A percentile compares a stretch with the other conserved stretches of the same genome.
These are phyloP conservation scores for Echinops telfairi DNA, from an alignment of 2,113 vertebrate genomes.

Conservation along the genomic window DNA sequence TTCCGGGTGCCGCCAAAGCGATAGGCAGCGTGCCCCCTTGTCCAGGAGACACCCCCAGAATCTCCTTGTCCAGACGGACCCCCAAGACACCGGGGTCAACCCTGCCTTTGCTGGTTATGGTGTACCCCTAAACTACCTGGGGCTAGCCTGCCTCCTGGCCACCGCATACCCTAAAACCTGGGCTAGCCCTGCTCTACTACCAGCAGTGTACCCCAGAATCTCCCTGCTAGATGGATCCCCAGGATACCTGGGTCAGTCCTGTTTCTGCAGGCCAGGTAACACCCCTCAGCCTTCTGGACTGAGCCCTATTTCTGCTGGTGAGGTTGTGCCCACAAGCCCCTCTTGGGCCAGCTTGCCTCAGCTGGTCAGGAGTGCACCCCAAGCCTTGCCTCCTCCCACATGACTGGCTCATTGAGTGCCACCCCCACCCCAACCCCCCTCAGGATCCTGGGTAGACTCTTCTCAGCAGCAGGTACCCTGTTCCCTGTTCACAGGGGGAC, in stretches of 20 bases:
- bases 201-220: background rate
- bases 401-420: background rate
- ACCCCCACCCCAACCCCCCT: background rate
- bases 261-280: background rate
- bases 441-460: background rate
- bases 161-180: background rate
- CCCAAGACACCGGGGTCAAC: too few species aligned
- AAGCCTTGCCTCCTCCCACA: background rate
- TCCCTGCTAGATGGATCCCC: background rate
- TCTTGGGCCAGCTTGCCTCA: background rate
- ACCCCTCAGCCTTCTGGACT: background rate
- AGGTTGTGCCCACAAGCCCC: background rate
- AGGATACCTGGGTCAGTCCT: background rate
- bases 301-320: background rate
- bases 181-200: background rate
- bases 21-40: background rate
- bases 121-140: background rate
- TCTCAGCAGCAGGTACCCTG: constrained; percentile 47
- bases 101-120: too few species aligned
- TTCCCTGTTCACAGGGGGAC: background rate
- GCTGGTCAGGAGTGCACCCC: too few species aligned
- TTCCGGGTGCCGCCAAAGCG: background rate
- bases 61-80: too few species aligned
- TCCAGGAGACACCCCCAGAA: too few species aligned
- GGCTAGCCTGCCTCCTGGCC: too few species aligned